A percentile compares a stretch with the other conserved stretches of the same genome.
phyloP scores from a whole-genome alignment of 2,888 invertebrate genomes.

The Pristionchus entomophagus region DNA sequence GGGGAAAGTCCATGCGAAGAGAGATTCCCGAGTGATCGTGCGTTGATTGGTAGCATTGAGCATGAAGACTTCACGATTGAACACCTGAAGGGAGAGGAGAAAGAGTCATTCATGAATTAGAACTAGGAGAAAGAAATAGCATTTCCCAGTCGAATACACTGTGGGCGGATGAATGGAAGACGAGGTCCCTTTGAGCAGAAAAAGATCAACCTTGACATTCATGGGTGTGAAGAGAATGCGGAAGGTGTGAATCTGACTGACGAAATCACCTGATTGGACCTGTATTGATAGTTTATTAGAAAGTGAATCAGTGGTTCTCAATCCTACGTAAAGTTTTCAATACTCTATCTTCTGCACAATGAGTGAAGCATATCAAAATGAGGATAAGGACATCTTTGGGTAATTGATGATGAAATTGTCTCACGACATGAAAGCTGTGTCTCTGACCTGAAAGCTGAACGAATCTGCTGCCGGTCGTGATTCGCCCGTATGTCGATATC shows the following conservation, averaged over 20 bases:
- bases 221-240: slow-evolving; percentile 72
- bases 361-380: not conserved
- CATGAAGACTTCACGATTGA: slow-evolving; percentile 71
- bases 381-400: no score
- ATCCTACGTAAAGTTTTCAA: no score
- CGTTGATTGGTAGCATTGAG: slow-evolving; percentile 72
- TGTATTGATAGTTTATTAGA: slow-evolving; percentile 48
- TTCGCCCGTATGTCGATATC: slow-evolving; percentile 70
- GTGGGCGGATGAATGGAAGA: no score
- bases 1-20: slow-evolving; percentile 75
- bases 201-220: slow-evolving; percentile 61
- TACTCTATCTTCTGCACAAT: no score
- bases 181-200: no score
- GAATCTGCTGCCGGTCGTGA: slow-evolving; percentile 66
- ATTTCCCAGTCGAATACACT: not conserved
- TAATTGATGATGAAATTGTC: no score
- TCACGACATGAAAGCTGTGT: no score
- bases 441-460: slow-evolving; percentile 71
- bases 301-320: no score
- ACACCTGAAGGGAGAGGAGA: slow-evolving; percentile 67
- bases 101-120: no score
- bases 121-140: not conserved
- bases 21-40: slow-evolving; percentile 61
- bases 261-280: slow-evolving; percentile 70
- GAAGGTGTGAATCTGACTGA: slow-evolving; percentile 70